Percentiles rank a stretch among this genome's conserved stretches.
Evolutionary conservation across 2,888 invertebrate species (phyloP).

Genomic region (Euspilapteryx auroguttella): DNA sequence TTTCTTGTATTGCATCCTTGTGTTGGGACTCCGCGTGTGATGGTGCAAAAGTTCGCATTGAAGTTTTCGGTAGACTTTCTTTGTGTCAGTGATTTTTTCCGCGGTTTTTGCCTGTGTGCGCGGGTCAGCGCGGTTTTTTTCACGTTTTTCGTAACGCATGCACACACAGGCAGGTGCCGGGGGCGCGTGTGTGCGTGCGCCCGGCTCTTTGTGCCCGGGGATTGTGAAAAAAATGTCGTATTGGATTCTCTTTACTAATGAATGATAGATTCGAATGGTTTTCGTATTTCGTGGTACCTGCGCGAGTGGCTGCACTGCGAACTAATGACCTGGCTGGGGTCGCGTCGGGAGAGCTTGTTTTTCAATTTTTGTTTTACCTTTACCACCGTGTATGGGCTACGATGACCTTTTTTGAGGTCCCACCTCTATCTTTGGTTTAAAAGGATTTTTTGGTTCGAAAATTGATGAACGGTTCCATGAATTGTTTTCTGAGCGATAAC

Average conservation of each 20-base stretch:
- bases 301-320: no score
- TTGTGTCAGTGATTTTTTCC: conserved; percentile 61
- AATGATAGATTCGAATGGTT: conserved; percentile 52
- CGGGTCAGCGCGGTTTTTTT: conserved; percentile 52
- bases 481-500: no score
- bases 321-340: no score
- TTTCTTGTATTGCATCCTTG: conserved; percentile 39
- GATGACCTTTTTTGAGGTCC: no score
- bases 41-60: conserved; percentile 50
- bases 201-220: conserved; percentile 55
- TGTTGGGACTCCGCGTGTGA: conserved; percentile 19
- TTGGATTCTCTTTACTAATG: conserved; percentile 60
- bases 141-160: conserved; percentile 43
- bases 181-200: conserved; percentile 19
- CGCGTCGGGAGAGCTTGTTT: no score
- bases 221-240: conserved; percentile 59
- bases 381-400: no score
- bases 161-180: no score
- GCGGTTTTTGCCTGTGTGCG: conserved; percentile 37
- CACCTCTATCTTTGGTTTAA: no score
- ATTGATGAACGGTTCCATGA: no score
- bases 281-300: conserved; percentile 19
- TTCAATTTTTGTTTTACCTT: no score
- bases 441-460: no score
- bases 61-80: conserved; percentile 58